Evolutionary conservation across 2,888 invertebrate species (phyloP).

Genomic region (Diogma glabrata): DNA sequence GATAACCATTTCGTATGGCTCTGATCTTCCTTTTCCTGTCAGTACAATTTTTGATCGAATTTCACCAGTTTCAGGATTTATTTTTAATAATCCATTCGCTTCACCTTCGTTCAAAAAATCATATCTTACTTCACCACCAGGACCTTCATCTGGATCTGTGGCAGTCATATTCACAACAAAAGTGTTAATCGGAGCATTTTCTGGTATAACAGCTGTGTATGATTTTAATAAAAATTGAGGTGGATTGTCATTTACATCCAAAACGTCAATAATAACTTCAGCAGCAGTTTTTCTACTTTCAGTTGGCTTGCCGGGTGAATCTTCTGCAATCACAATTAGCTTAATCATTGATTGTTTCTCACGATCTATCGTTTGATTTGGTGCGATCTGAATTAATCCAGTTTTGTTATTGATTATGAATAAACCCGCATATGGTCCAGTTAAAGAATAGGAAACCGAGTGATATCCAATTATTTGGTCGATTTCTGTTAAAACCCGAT

Average conservation of each 20-base stretch:
- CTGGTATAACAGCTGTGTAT: slow-evolving; percentile 63
- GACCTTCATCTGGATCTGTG: slow-evolving; percentile 63
- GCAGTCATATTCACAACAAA: slow-evolving; percentile 58
- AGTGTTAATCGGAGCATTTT: slow-evolving; percentile 55
- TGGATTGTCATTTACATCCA: slow-evolving; percentile 70
- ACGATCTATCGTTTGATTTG: slow-evolving; percentile 56
- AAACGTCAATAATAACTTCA: slow-evolving; percentile 52
- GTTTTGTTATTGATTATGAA: slow-evolving; percentile 58
- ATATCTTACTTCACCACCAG: slow-evolving; percentile 57
- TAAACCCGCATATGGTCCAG: slow-evolving; percentile 59
- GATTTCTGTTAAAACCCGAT: slow-evolving; percentile 46
- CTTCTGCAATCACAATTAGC: slow-evolving; percentile 60
- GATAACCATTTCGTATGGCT: slow-evolving; percentile 56
- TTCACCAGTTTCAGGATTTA: slow-evolving; percentile 54
- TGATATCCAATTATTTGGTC: slow-evolving; percentile 52
- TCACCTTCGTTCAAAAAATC: slow-evolving; percentile 63
- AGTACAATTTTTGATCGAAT: slow-evolving; percentile 51
- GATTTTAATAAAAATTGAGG: slow-evolving; percentile 52
- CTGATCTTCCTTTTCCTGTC: slow-evolving; percentile 63
- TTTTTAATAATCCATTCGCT: slow-evolving; percentile 55
- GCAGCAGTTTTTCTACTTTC: slow-evolving; percentile 53
- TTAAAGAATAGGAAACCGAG: slow-evolving; percentile 55
- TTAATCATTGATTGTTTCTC: slow-evolving; percentile 58
- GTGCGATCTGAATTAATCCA: slow-evolving; percentile 54
- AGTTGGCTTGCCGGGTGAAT: slow-evolving; percentile 57